These are phyloP conservation scores for Dendrocincla fuliginosa DNA, from an alignment of 2,797 vertebrate genomes.

Conservation along the genomic window DNA sequence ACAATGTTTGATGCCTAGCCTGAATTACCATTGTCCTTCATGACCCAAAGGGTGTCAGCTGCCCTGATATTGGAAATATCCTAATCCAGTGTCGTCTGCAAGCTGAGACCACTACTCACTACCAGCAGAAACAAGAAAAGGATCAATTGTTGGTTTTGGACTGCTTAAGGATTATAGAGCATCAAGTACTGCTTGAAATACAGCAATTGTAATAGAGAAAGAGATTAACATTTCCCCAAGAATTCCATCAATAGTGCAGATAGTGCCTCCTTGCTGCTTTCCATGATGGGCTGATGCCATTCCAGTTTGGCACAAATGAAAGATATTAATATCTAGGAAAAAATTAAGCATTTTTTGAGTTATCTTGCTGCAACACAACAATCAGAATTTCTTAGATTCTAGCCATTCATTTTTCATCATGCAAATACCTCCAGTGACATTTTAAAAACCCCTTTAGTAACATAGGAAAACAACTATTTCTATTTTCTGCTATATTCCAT, in stretches of 20 bases:
- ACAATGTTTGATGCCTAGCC: not conserved
- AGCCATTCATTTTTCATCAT: not conserved
- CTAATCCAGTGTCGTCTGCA: not conserved
- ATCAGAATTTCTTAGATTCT: not conserved
- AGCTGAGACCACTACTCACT: not conserved
- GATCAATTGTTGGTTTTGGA: not conserved
- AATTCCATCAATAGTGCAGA: not conserved
- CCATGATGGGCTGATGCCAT: not conserved
- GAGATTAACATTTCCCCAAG: not conserved
- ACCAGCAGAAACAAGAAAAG: not conserved
- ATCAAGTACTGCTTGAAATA: not conserved
- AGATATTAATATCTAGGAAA: not conserved
- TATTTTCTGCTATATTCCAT: not conserved
- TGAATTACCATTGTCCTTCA: not conserved
- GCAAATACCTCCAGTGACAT: not conserved
- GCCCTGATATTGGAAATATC: not conserved
- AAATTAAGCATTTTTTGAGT: not conserved
- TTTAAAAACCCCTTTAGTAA: not conserved
- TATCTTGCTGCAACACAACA: not conserved
- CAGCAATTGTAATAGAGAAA: not conserved
- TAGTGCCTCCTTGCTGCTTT: not conserved
- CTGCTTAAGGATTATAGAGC: not conserved
- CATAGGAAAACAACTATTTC: not conserved
- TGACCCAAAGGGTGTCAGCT: not conserved
- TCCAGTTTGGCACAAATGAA: not conserved